Evolutionary conservation across 2,797 vertebrate genomes (phyloP), one percentile per base, ranked within the genome.

Genomic region (Microctenopoma steveboyesi): DNA sequence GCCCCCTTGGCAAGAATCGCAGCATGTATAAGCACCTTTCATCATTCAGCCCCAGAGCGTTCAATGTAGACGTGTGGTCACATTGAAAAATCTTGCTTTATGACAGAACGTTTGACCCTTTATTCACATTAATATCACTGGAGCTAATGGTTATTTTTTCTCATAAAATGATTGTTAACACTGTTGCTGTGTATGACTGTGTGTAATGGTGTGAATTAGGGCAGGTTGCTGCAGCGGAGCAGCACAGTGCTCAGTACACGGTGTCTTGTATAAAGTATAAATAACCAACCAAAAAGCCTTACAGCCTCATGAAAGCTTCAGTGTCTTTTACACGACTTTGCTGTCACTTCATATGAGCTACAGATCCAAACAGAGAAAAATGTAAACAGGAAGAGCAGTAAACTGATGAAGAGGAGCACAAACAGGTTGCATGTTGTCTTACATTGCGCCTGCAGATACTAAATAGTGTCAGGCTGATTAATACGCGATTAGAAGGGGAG

Each of bases 381-480:
- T 50, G 42, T 33, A 25, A 55, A 67, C 7, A 50, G 28, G 22
- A 25, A 33, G 54, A 33, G 9, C 50, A 37, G 64, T 55, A 46
- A 43, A 52, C 12, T 57, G 25, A 64, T 55, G 37, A 8, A 59
- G 27, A 66, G 45, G 69, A 50, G 50, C 42, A 18, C 59, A 72
- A 56, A 33, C 42, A 60, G 57, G 50, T n/a, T 42, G 57, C 47
- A 63, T 54, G 74, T 49, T 49, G 70, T 58, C 49, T 70, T 74
- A 67, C 55, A 25, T 55, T 55, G 51, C 25, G 49, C 60, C 79
- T 69, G 76, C 69, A 69, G 76, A 77, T 80, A 70, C 69, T 73
- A 56, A 75, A 76, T 58, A 40, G 56, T 83, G 85, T 84, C 79
- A 70, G 70, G 69, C 81, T 90, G 88, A 90, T 90, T 87, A 86